Evolutionary conservation across 1,140 invertebrate species (phyloP).

Genomic region (Bilobella aurantiaca): DNA sequence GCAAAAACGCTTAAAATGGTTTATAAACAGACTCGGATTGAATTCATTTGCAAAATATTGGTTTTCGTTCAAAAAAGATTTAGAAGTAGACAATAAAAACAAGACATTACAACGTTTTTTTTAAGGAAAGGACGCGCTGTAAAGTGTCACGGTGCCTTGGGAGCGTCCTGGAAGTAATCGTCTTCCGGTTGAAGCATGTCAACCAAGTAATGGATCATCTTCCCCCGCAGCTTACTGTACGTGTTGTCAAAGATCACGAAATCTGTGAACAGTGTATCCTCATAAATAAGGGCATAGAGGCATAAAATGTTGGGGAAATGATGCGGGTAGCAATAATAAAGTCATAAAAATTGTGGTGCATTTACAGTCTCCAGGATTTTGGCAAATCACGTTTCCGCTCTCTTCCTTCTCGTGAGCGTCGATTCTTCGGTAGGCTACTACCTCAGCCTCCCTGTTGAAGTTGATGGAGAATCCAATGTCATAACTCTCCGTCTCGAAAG

Average conservation of each 20-base stretch:
- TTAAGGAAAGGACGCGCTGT: not conserved
- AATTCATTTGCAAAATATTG: not conserved
- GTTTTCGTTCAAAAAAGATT: not conserved
- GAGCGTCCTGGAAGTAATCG: not conserved
- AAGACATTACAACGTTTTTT: not conserved
- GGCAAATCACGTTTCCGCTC: not conserved
- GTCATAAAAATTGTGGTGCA: not conserved
- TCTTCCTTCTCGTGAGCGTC: not conserved
- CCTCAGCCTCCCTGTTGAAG: not conserved
- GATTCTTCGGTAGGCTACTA: not conserved
- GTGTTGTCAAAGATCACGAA: slow-evolving; percentile 4
- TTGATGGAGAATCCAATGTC: slow-evolving; percentile 11
- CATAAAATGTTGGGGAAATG: not conserved
- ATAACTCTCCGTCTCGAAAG: not conserved
- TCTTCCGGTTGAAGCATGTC: not conserved
- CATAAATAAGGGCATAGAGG: not conserved
- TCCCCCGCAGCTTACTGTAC: not conserved
- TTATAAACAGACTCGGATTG: not conserved
- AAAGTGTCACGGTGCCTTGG: not conserved
- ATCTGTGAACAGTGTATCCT: not conserved
- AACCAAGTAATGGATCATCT: not conserved
- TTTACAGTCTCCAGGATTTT: not conserved
- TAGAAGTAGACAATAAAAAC: not conserved
- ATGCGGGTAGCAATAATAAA: not conserved
- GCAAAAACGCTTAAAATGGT: not conserved